phyloP scores from a whole-genome alignment of 2,797 vertebrate species.

The Anguilla pacifica region DNA sequence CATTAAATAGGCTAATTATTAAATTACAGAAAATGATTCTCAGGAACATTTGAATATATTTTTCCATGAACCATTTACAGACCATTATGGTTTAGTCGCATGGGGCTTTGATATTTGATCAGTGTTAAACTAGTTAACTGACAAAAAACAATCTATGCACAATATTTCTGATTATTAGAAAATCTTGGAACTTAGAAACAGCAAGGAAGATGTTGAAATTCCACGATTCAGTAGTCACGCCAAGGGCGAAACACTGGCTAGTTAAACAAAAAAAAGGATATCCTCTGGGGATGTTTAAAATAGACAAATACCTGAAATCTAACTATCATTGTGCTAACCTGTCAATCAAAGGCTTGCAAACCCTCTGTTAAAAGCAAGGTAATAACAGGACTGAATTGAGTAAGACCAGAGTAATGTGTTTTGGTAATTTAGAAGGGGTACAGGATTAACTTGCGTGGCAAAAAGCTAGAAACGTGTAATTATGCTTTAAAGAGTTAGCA shows the following conservation, averaged over 20 bases:
- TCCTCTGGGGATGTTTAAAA: neutral
- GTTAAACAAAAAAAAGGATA: neutral
- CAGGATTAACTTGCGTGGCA: conserved; percentile 1
- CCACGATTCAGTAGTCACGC: neutral
- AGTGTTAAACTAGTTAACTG: neutral
- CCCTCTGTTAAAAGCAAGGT: neutral
- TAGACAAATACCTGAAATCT: neutral
- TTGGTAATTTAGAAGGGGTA: neutral
- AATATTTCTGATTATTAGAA: neutral
- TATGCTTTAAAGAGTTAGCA: neutral
- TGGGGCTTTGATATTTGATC: neutral
- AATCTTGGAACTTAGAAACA: neutral
- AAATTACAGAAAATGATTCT: neutral
- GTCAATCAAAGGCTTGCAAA: neutral
- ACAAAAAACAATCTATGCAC: neutral
- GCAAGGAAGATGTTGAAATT: neutral
- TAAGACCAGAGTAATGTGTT: neutral
- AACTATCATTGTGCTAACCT: neutral
- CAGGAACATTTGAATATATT: neutral
- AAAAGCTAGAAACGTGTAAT: conserved; percentile 37
- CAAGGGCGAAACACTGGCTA: neutral
- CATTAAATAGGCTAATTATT: neutral
- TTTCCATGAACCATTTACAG: neutral
- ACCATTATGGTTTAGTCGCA: neutral
- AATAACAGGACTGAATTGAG: neutral